phyloP scores from a whole-genome alignment of 2,797 vertebrate genomes.

The Oreochromis mossambicus region DNA sequence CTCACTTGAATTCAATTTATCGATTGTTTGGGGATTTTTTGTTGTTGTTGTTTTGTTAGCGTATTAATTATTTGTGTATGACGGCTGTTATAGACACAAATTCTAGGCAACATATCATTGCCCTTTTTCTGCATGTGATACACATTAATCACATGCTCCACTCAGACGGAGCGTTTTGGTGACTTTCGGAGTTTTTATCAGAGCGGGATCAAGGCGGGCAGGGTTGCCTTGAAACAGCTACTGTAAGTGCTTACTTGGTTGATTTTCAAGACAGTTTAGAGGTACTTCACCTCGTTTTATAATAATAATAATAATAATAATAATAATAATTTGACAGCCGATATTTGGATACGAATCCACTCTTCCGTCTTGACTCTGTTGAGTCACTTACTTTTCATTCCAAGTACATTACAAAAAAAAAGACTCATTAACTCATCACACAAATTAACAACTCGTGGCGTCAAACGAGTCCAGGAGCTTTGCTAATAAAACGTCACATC shows the following conservation, averaged over 20 bases:
- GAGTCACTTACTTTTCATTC: neutral
- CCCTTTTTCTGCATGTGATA: neutral
- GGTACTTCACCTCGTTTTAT: conserved; percentile 40
- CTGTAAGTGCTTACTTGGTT: conserved; percentile 46
- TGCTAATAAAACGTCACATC: neutral
- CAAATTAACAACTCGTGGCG: neutral
- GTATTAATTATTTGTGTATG: neutral
- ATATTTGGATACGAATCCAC: neutral
- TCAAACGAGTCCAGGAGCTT: neutral
- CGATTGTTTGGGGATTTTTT: neutral
- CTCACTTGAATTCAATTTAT: neutral
- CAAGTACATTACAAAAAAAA: neutral
- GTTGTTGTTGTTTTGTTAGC: neutral
- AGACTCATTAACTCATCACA: neutral
- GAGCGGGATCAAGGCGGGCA: neutral
- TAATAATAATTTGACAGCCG: neutral
- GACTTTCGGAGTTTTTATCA: conserved; percentile 26
- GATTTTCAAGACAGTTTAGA: conserved; percentile 49
- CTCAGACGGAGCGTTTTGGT: neutral
- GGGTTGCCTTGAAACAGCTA: conserved; percentile 19
- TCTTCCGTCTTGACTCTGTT: neutral
- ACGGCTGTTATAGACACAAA: neutral
- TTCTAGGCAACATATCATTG: neutral
- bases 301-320: neutral
- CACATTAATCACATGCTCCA: conserved; percentile 28